These are phyloP conservation scores for Pseudococcus viburni DNA, from an alignment of 2,888 invertebrate species.

Conservation along the genomic window DNA sequence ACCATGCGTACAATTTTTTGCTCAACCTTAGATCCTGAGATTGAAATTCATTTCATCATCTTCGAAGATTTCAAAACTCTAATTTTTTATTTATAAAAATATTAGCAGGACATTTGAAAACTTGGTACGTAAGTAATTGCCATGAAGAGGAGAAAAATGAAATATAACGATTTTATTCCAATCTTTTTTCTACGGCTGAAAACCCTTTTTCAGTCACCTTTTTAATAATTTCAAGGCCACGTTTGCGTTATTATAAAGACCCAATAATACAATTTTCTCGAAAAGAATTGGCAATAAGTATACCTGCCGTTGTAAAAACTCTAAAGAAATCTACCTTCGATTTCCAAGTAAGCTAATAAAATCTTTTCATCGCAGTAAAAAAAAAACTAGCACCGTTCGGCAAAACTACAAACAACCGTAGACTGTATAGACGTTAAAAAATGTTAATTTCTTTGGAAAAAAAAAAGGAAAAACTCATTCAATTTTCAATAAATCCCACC, in stretches of 20 bases:
- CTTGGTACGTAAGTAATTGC: too few species aligned
- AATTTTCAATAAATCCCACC: conserved; percentile 24
- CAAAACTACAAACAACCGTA: background rate
- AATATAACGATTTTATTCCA: too few species aligned
- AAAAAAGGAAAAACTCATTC: background rate
- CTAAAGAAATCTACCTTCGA: background rate
- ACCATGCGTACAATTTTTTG: too few species aligned
- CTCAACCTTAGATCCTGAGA: too few species aligned
- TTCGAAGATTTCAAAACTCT: too few species aligned
- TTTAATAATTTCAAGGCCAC: background rate
- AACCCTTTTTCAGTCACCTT: background rate
- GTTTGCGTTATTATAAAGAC: background rate
- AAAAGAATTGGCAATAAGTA: conserved; percentile 11
- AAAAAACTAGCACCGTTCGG: background rate
- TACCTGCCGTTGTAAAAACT: background rate
- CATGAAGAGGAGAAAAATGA: too few species aligned
- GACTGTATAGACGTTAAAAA: conserved; percentile 9
- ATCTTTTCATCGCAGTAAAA: background rate
- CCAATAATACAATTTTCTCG: background rate
- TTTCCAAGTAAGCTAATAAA: background rate
- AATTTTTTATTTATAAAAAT: too few species aligned
- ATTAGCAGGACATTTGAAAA: too few species aligned
- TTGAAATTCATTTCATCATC: too few species aligned
- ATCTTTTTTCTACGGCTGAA: background rate
- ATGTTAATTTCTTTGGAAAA: background rate